These are phyloP conservation scores for Zosterops japonicus DNA, from an alignment of 2,113 vertebrate genomes.

Conservation along the genomic window DNA sequence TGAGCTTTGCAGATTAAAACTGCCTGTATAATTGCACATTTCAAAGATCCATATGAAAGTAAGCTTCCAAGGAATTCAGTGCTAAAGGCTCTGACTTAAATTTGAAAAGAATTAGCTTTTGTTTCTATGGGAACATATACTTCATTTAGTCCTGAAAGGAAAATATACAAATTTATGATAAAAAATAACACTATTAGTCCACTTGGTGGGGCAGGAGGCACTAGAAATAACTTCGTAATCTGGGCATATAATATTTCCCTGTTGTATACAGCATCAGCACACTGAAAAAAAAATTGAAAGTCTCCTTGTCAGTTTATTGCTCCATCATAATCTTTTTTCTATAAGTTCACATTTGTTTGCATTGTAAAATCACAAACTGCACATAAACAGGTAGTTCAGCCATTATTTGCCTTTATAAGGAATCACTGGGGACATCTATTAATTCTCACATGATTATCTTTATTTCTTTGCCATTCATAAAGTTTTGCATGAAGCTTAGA, in stretches of 20 bases:
- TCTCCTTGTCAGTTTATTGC: conserved; percentile 39
- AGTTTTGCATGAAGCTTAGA: conserved; percentile 53
- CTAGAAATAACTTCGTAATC: conserved; percentile 66
- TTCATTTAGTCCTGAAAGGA: conserved; percentile 50
- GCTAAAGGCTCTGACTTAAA: conserved; percentile 40
- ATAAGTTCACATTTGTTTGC: conserved; percentile 52
- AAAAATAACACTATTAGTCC: conserved; percentile 83
- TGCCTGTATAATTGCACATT: background rate
- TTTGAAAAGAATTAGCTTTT: conserved; percentile 58
- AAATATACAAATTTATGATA: conserved; percentile 49
- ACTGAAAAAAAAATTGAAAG: background rate
- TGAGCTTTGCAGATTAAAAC: background rate
- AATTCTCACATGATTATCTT: conserved; percentile 62
- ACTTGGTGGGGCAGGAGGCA: conserved; percentile 93
- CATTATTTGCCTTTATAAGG: conserved; percentile 68
- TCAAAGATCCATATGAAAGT: conserved; percentile 26
- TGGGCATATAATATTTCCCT: background rate
- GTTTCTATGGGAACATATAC: conserved; percentile 56
- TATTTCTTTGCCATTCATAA: conserved; percentile 65
- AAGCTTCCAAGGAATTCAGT: conserved; percentile 31
- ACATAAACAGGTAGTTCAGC: conserved; percentile 44
- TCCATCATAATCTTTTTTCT: conserved; percentile 31
- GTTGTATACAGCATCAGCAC: conserved; percentile 26
- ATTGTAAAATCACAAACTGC: conserved; percentile 65
- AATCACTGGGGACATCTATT: conserved; percentile 32